These are phyloP conservation scores for Naso thynnoides DNA, from an alignment of 2,797 vertebrate species.

Conservation along the genomic window DNA sequence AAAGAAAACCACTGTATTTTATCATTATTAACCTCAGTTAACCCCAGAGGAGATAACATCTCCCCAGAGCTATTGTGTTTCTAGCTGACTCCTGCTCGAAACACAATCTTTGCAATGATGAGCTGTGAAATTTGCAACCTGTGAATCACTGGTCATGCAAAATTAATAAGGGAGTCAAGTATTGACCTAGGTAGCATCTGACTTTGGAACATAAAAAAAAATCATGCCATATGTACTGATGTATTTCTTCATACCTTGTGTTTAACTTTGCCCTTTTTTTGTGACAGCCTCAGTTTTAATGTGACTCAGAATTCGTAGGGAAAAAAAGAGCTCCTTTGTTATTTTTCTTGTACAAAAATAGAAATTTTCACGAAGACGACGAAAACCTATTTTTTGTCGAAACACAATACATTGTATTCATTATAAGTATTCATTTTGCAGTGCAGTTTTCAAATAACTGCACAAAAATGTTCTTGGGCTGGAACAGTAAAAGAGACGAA, in stretches of 20 bases:
- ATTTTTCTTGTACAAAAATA: slow-evolving; percentile 28
- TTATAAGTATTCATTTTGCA: slow-evolving; percentile 29
- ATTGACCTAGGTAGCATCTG: slow-evolving; percentile 60
- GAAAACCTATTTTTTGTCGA: slow-evolving; percentile 7
- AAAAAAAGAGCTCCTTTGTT: background rate
- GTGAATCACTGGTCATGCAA: slow-evolving; percentile 77
- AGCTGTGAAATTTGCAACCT: slow-evolving; percentile 82
- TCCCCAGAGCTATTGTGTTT: slow-evolving; percentile 64
- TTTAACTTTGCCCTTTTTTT: background rate
- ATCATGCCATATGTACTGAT: slow-evolving; percentile 18
- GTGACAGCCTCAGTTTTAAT: background rate
- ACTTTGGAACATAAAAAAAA: slow-evolving; percentile 51
- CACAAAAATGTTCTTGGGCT: slow-evolving; percentile 30
- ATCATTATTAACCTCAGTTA: slow-evolving; percentile 72
- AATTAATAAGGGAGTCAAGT: slow-evolving; percentile 70
- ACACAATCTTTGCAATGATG: slow-evolving; percentile 73
- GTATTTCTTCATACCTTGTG: slow-evolving; percentile 5
- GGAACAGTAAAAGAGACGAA: slow-evolving; percentile 20
- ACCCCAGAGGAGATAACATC: slow-evolving; percentile 72
- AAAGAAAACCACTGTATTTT: slow-evolving; percentile 58
- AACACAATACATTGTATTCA: slow-evolving; percentile 22
- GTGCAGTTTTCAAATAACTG: slow-evolving; percentile 31
- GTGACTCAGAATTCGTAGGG: background rate
- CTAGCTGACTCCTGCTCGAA: slow-evolving; percentile 70
- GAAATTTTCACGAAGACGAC: slow-evolving; percentile 23